phyloP scores from a whole-genome alignment of 1,140 invertebrate genomes.

The Hypothenemus hampei region DNA sequence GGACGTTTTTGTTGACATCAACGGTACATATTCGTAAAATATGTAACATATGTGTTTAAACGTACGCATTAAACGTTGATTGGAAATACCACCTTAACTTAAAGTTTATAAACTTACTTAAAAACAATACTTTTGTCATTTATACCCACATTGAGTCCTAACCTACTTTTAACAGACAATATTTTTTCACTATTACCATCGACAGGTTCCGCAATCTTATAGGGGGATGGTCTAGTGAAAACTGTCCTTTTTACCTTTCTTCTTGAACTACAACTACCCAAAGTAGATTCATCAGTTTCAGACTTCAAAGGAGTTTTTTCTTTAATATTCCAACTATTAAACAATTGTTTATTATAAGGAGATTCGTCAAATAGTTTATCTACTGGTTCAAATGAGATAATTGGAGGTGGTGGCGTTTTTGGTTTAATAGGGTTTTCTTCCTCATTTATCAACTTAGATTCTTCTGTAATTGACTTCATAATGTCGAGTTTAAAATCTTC shows the following conservation, averaged over 20 bases:
- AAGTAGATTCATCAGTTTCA: slow-evolving; percentile 6
- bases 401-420: slow-evolving; percentile 5
- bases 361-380: slow-evolving; percentile 19
- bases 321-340: slow-evolving; percentile 20
- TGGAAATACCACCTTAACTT: too few species aligned
- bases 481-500: neutral
- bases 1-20: too few species aligned
- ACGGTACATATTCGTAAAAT: too few species aligned
- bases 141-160: slow-evolving; percentile 5
- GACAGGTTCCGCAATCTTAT: slow-evolving; percentile 14
- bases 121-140: slow-evolving; percentile 5
- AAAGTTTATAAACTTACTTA: neutral
- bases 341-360: slow-evolving; percentile 29
- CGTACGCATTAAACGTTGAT: too few species aligned
- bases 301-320: slow-evolving; percentile 15
- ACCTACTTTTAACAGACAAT: slow-evolving; percentile 11
- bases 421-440: neutral
- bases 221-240: slow-evolving; percentile 25
- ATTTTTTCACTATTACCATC: slow-evolving; percentile 6
- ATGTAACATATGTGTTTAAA: too few species aligned
- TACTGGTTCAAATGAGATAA: neutral
- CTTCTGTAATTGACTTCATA: neutral
- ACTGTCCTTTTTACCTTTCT: slow-evolving; percentile 32
- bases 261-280: slow-evolving; percentile 14
- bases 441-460: neutral